Evolutionary conservation across 2,888 invertebrate species (phyloP), one percentile per base, ranked within the genome.

Genomic region (Chymomyza caudatula): DNA sequence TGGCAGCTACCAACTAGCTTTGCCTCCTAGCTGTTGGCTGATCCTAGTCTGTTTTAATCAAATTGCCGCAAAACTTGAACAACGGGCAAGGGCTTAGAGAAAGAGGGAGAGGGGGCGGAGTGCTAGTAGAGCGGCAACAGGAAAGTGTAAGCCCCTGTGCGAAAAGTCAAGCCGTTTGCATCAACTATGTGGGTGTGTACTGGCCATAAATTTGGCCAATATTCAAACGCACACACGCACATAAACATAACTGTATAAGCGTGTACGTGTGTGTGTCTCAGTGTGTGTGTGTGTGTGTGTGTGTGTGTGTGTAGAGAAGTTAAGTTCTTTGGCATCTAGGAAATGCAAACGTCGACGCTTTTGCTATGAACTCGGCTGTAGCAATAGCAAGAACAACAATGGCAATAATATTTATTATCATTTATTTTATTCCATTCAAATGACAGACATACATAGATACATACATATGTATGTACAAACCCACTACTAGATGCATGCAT

Each of bases 401-500:
- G 49, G 57, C 74, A 76, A 81, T 73, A 78, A 74, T 84, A 86
- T 82, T 84, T 82, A 82, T 82, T 84, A 84, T 84, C 85, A 81
- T 86, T 78, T 82, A 86, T 82, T 82, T 86, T 76, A 84, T 85
- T 86, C 74, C 85, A 82, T 84, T 86, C 84, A 84, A 82, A 81
- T 84, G 85, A 84, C 71, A 78, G 64, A 65, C 54, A 23, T n/a
- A 23, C 43, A 43, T 43, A 58, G n/a, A 23, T n/a, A 57, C 15
- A 58, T 15, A 4, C 47, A 49, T 47, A 22, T 47, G 15, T 11
- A 22, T 44, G 8, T 22, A 20, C 23, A 22, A 29, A 19, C 53
- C 15, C 3, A 37, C 22, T 52, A n/a, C 11, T 52, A 25, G 11
- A 37, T 37, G 29, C 29, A 37, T 37, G 11, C 8, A 47, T 47